These are phyloP conservation scores for Macrobrachium rosenbergii DNA, from an alignment of 1,140 invertebrate species.

Conservation along the genomic window DNA sequence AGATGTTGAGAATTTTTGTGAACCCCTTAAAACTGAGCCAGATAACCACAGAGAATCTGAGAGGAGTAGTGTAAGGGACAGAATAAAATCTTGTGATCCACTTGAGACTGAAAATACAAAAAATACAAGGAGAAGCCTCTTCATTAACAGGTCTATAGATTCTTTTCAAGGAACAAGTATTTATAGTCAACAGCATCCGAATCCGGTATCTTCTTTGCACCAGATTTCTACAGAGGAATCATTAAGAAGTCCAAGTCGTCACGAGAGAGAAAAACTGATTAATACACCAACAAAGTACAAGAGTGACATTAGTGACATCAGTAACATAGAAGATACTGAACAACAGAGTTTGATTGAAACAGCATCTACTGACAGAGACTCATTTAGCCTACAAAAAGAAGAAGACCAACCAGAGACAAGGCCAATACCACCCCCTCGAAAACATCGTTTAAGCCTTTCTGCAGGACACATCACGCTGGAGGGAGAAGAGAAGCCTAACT, in stretches of 20 bases:
- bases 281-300: background rate
- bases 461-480: conserved; percentile 60
- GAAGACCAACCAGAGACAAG: background rate
- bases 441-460: conserved; percentile 45
- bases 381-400: background rate
- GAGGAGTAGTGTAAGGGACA: too few species aligned
- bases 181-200: too few species aligned
- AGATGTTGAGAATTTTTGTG: too few species aligned
- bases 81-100: too few species aligned
- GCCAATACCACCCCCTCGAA: conserved; percentile 53
- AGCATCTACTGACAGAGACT: conserved; percentile 4
- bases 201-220: too few species aligned
- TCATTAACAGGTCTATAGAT: too few species aligned
- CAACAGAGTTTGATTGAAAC: background rate
- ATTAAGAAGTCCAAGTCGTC: background rate
- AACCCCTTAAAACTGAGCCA: too few species aligned
- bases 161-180: too few species aligned
- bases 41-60: too few species aligned
- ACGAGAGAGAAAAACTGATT: background rate
- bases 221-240: too few species aligned
- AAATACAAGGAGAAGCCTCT: too few species aligned
- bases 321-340: background rate
- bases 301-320: background rate
- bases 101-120: too few species aligned
- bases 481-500: conserved; percentile 53